Evolutionary conservation across 2,888 invertebrate species (phyloP).

Genomic region (Achlya flavicornis): DNA sequence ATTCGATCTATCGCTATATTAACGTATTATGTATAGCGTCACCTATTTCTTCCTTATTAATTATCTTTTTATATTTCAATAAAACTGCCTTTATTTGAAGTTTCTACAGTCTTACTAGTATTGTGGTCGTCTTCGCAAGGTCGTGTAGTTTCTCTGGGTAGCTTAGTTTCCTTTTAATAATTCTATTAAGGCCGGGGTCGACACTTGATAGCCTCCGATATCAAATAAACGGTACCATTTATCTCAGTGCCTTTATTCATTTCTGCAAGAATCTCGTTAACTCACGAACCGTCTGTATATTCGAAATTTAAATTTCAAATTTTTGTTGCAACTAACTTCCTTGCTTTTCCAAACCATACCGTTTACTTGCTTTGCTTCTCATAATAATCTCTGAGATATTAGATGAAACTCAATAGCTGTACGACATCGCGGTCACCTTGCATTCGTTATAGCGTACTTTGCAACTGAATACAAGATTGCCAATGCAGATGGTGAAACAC

Average conservation of each 20-base stretch:
- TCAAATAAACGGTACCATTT: conserved; percentile 31
- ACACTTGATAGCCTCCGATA: conserved; percentile 57
- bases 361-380: conserved; percentile 17
- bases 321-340: neutral
- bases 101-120: neutral
- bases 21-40: neutral
- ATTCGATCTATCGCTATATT: neutral
- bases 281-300: neutral
- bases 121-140: conserved; percentile 36
- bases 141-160: conserved; percentile 33
- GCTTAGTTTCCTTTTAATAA: conserved; percentile 35
- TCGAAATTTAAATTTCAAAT: neutral
- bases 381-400: conserved; percentile 43
- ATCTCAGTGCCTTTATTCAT: conserved; percentile 24
- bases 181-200: conserved; percentile 51
- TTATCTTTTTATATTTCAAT: neutral
- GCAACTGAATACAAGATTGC: conserved; percentile 28
- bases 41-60: neutral
- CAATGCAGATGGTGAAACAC: conserved; percentile 36
- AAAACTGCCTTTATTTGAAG: neutral
- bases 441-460: conserved; percentile 42
- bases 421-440: conserved; percentile 66
- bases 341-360: conserved; percentile 18
- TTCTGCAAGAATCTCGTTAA: neutral
- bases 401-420: conserved; percentile 54